These are phyloP conservation scores for Grammatotria lemairii DNA, from an alignment of 2,113 vertebrate species.

Conservation along the genomic window DNA sequence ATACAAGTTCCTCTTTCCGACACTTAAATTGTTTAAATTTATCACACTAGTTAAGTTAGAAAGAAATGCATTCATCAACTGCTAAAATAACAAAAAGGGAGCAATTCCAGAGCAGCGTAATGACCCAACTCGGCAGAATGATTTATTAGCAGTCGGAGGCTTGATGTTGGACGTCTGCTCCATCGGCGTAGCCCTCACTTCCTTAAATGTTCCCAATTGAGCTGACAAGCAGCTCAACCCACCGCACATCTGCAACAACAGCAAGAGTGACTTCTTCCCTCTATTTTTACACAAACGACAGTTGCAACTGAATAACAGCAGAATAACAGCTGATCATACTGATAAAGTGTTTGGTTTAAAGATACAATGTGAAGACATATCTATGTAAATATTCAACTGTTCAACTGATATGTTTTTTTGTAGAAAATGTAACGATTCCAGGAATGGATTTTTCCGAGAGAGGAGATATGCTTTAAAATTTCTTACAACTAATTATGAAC, in stretches of 20 bases:
- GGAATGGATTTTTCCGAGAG: background rate
- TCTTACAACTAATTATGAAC: background rate
- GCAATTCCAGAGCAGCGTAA: background rate
- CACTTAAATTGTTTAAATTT: background rate
- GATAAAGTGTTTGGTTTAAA: background rate
- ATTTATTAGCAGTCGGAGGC: conserved; percentile 25
- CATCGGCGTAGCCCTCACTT: background rate
- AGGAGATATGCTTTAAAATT: background rate
- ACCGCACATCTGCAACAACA: background rate
- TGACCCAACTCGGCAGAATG: background rate
- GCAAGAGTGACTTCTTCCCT: background rate
- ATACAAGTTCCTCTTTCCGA: background rate
- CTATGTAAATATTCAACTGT: background rate
- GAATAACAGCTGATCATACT: background rate
- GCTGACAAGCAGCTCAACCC: background rate
- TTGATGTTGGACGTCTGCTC: conserved; percentile 4
- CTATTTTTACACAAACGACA: background rate
- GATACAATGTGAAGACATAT: background rate
- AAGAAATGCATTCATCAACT: background rate
- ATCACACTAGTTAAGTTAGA: background rate
- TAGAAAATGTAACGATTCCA: background rate
- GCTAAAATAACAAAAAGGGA: background rate
- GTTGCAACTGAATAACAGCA: background rate
- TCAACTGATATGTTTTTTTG: background rate
- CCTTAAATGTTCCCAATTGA: conserved; percentile 30